Evolutionary conservation across 2,113 vertebrate species (phyloP).

Genomic region (Thinocorus orbignyianus): DNA sequence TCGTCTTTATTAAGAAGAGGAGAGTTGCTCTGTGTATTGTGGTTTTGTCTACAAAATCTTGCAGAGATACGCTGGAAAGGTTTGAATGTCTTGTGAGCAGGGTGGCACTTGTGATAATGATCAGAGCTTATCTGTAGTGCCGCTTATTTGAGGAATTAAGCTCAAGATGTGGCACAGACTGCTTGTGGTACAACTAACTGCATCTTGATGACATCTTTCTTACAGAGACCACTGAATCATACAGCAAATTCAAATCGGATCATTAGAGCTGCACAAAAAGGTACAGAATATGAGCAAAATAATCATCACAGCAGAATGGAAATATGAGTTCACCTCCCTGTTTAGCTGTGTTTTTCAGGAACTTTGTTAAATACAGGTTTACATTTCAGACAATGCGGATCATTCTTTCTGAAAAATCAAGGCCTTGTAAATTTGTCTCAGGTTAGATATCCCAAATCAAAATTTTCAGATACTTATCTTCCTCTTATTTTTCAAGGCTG

Average conservation of each 20-base stretch:
- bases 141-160: not conserved
- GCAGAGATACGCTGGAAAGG: not conserved
- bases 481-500: not conserved
- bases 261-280: not conserved
- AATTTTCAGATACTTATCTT: not conserved
- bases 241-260: not conserved
- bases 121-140: not conserved
- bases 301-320: not conserved
- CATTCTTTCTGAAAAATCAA: not conserved
- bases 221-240: not conserved
- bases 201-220: not conserved
- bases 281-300: not conserved
- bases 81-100: not conserved
- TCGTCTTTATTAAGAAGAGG: not conserved
- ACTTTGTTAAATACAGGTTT: not conserved
- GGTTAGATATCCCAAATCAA: not conserved
- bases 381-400: accelerated
- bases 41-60: not conserved
- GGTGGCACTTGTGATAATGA: not conserved
- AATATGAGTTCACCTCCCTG: not conserved
- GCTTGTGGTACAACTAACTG: not conserved
- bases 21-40: not conserved
- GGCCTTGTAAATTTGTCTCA: not conserved
- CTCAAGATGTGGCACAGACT: accelerated
- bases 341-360: not conserved